Base-by-base conservation (phyloP, 2,888 invertebrate species). In the Limenitis camilla region DNA sequence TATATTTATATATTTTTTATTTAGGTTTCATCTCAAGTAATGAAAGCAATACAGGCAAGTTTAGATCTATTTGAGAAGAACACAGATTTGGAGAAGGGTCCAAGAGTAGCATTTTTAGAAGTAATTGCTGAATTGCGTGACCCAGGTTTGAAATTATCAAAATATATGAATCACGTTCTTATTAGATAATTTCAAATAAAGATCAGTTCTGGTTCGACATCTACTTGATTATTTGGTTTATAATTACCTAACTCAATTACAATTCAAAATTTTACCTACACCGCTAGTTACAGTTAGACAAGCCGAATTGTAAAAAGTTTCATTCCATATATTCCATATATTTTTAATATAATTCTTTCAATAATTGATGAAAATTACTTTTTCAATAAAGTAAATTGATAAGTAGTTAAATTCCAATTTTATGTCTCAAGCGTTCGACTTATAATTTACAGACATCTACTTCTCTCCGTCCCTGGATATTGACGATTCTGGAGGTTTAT, bases 391-490 rank as follows among this genome's bases (percentile, higher is more conserved):
- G n/a, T n/a, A n/a, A n/a, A n/a, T n/a, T n/a, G n/a, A n/a, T n/a
- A n/a, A n/a, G n/a, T n/a, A n/a, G n/a, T n/a, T n/a, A n/a, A n/a
- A n/a, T n/a, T n/a, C n/a, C n/a, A n/a, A n/a, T n/a, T n/a, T n/a
- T n/a, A 33, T 33, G 9, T 8, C 2, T 33, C 9, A 33, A 7
- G 33, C 8, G 1, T 7, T 9, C 7, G 9, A 33, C 9, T 33
- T 33, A 33, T 33, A 33, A 33, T 8, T 10, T 10, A 0, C 65
- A 88, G 88, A 87, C 49, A 91, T 97, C 55, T 88, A 89, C 44
- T 96, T 93, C 71, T 83, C 90, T 28, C 96, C 96, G 0, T 91
- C 94, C 0, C 79, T 96, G 65, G 92, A 94, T 55, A 67, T 90
- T 44, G 90, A 91, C 27, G 89, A 91, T 64, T 71, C 89, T 0